These are phyloP conservation scores for Aphodius granarius DNA, from an alignment of 2,888 invertebrate genomes.

Conservation along the genomic window DNA sequence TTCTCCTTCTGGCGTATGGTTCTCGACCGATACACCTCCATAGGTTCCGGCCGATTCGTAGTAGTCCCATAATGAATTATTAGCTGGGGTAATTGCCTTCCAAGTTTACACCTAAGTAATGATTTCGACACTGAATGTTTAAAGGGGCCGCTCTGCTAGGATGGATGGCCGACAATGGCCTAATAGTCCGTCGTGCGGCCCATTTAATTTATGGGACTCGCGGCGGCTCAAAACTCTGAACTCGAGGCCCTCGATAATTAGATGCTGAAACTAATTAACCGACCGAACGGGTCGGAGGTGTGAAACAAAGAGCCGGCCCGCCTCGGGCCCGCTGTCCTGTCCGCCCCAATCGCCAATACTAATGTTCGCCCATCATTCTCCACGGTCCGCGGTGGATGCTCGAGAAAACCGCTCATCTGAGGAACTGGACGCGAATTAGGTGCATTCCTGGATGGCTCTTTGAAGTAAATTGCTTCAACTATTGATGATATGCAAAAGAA, in stretches of 20 bases:
- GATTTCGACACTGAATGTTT: constrained; percentile 57
- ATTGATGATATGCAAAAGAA: background rate
- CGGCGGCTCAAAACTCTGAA: constrained; percentile 49
- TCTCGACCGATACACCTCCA: background rate
- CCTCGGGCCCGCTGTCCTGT: constrained; percentile 15
- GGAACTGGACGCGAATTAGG: background rate
- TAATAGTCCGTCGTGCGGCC: constrained; percentile 40
- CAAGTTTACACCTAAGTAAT: constrained; percentile 58
- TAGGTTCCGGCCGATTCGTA: background rate
- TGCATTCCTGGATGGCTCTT: background rate
- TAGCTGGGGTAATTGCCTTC: constrained; percentile 54
- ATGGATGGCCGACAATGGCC: constrained; percentile 48
- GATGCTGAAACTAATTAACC: constrained; percentile 59
- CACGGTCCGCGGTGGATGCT: constrained; percentile 1
- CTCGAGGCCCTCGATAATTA: constrained; percentile 53
- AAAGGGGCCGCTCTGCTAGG: constrained; percentile 48
- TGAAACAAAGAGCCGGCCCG: constrained; percentile 19
- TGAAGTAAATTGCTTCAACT: background rate
- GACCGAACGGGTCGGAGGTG: constrained; percentile 47
- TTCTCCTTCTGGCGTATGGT: background rate
- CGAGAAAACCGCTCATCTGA: constrained; percentile 2
- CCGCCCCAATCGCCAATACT: constrained; percentile 12
- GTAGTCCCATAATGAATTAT: constrained; percentile 50
- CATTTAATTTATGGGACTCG: constrained; percentile 54
- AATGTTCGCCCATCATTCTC: constrained; percentile 13